Percentiles rank a stretch among this genome's conserved stretches.
Conservation (phyloP, 2,797 vertebrate genomes). For the Rhyacichthys aspro region DNA sequence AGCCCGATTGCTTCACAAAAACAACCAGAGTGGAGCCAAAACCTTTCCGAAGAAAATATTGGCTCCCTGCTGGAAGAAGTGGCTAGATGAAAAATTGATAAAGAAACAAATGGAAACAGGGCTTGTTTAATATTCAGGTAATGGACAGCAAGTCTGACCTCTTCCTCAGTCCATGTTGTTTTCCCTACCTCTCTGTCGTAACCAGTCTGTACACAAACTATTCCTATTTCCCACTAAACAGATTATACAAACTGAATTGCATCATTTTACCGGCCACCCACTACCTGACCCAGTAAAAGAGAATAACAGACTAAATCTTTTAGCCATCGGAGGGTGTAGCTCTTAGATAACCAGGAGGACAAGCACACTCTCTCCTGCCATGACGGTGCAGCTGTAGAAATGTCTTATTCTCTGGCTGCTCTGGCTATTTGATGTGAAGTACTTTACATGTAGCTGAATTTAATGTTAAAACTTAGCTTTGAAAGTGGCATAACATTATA, state of each 20-base stretch:
- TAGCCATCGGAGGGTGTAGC: conserved; percentile 42
- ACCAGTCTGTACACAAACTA: conserved; percentile 3
- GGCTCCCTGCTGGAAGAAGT: conserved; percentile 24
- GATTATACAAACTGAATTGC: conserved; percentile 15
- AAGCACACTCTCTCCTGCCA: conserved; percentile 22
- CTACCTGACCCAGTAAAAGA: conserved; percentile 48
- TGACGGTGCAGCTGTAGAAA: background rate
- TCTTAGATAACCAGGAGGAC: conserved; percentile 22
- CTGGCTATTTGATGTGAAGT: background rate
- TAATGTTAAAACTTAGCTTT: too few relatives aligned
- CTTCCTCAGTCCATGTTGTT: conserved; percentile 13
- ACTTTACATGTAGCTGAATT: conserved; percentile 25
- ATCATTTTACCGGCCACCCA: conserved; percentile 31
- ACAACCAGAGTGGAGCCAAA: conserved; percentile 41
- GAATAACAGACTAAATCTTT: conserved; percentile 35
- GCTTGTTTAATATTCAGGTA: conserved; percentile 52
- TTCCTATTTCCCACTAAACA: conserved; percentile 18
- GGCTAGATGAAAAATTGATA: conserved; percentile 46
- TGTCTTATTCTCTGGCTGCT: too few relatives aligned
- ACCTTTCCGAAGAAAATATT: conserved; percentile 44
- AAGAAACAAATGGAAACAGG: conserved; percentile 31
- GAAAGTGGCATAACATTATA: too few relatives aligned
- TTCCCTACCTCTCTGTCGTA: conserved; percentile 8
- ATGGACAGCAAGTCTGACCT: conserved; percentile 37
- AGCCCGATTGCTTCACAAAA: conserved; percentile 36